phyloP scores from a whole-genome alignment of 2,888 invertebrate species.

The Latrodectus hesperus region DNA sequence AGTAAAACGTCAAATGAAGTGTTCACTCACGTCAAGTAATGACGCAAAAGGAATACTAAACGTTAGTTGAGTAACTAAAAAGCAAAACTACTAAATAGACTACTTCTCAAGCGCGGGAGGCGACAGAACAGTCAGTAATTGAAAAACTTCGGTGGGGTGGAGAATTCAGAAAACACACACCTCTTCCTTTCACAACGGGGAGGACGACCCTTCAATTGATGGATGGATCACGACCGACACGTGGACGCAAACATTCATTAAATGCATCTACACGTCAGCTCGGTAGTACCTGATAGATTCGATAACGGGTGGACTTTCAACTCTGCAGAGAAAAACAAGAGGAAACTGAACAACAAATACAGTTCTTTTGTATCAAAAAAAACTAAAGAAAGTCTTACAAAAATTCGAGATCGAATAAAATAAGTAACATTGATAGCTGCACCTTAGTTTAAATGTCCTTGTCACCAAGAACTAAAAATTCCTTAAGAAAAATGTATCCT shows the following conservation, averaged over 20 bases:
- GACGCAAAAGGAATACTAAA: background rate
- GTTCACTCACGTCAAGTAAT: background rate
- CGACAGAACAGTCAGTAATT: slow-evolving; percentile 38
- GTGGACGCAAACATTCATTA: slow-evolving; percentile 68
- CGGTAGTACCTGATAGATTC: slow-evolving; percentile 27
- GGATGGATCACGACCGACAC: slow-evolving; percentile 44
- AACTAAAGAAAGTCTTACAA: too few species aligned
- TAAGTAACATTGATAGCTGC: too few species aligned
- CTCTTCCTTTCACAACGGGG: slow-evolving; percentile 26
- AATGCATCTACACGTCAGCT: slow-evolving; percentile 33
- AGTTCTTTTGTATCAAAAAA: too few species aligned
- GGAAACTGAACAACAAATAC: too few species aligned
- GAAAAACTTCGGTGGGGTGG: slow-evolving; percentile 46
- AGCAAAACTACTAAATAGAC: background rate
- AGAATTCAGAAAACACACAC: slow-evolving; percentile 36
- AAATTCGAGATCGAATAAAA: too few species aligned
- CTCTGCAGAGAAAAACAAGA: too few species aligned
- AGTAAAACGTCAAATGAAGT: background rate
- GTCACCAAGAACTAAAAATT: too few species aligned
- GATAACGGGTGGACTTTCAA: slow-evolving; percentile 11
- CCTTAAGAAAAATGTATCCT: too few species aligned
- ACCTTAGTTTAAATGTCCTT: too few species aligned
- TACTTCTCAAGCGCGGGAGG: background rate
- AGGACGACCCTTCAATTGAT: slow-evolving; percentile 24
- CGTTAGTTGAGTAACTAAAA: background rate